These are phyloP conservation scores for Euphonia xanthogaster DNA, from an alignment of 2,797 vertebrate genomes.

Conservation along the genomic window DNA sequence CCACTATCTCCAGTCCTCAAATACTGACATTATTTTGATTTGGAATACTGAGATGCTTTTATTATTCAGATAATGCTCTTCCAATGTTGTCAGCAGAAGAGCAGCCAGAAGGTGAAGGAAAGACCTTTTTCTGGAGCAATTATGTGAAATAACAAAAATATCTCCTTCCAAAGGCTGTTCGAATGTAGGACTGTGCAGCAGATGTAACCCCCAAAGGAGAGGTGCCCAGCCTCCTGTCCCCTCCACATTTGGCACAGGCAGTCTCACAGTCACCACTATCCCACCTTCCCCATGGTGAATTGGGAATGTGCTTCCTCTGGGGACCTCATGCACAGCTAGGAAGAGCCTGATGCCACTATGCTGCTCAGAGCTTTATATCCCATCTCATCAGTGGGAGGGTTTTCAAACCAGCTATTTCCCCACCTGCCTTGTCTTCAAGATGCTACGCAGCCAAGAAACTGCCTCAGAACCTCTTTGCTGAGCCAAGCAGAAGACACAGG, in stretches of 20 bases:
- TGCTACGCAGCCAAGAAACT: background rate
- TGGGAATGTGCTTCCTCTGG: rapidly evolving
- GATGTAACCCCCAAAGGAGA: background rate
- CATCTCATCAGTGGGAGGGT: background rate
- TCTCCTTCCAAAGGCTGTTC: background rate
- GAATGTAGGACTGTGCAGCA: background rate
- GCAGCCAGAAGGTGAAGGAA: background rate
- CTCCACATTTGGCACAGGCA: background rate
- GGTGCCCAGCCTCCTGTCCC: rapidly evolving
- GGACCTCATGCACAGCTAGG: background rate
- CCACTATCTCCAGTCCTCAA: background rate
- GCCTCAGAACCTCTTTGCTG: background rate
- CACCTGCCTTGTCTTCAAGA: background rate
- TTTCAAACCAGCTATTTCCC: background rate
- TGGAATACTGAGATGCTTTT: background rate
- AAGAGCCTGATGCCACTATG: background rate
- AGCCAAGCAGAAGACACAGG: background rate
- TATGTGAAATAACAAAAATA: background rate
- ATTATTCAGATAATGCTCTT: background rate
- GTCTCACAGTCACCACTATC: background rate
- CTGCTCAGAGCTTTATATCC: background rate
- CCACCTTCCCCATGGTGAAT: rapidly evolving
- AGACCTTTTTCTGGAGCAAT: background rate
- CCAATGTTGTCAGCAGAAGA: background rate
- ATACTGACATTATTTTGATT: background rate